A percentile compares a stretch with the other conserved stretches of the same genome.
Evolutionary conservation across 2,113 vertebrate genomes (phyloP).

Genomic region (Apteryx mantelli): DNA sequence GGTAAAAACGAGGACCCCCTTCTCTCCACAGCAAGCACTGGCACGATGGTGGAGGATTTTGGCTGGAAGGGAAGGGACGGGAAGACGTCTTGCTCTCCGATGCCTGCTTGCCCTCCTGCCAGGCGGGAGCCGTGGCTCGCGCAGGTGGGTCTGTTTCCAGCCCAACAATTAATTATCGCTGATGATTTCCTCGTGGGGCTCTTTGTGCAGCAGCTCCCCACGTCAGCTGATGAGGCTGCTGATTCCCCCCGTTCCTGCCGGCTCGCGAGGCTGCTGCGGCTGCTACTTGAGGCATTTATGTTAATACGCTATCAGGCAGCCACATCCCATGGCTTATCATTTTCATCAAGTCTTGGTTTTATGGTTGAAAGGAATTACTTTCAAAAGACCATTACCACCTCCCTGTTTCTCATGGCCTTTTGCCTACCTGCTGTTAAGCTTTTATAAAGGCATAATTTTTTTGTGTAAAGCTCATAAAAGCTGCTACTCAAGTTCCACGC

Average conservation of each 20-base stretch:
- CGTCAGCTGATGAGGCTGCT: not conserved
- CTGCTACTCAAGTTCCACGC: constrained; percentile 46
- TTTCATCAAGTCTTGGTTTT: constrained; percentile 70
- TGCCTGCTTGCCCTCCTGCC: accelerated
- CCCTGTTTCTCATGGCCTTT: constrained; percentile 69
- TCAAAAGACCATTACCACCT: constrained; percentile 71
- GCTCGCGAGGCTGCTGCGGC: not conserved
- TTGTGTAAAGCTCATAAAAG: constrained; percentile 65
- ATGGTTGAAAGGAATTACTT: constrained; percentile 74
- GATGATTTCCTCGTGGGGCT: not conserved
- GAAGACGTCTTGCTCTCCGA: accelerated
- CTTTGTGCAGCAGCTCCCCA: constrained; percentile 13
- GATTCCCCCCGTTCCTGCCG: not conserved
- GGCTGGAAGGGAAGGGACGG: not conserved
- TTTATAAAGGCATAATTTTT: constrained; percentile 69
- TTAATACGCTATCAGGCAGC: constrained; percentile 65
- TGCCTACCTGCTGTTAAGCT: constrained; percentile 69
- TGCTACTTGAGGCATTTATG: constrained; percentile 50
- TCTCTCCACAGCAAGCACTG: not conserved
- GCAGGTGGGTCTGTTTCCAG: not conserved
- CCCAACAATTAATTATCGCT: not conserved
- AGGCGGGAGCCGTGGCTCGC: not conserved
- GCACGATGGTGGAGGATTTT: not conserved
- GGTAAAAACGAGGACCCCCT: not conserved
- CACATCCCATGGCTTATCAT: constrained; percentile 68